These are phyloP conservation scores for Vespertilio murinus DNA, from an alignment of 2,797 vertebrate genomes.

Conservation along the genomic window DNA sequence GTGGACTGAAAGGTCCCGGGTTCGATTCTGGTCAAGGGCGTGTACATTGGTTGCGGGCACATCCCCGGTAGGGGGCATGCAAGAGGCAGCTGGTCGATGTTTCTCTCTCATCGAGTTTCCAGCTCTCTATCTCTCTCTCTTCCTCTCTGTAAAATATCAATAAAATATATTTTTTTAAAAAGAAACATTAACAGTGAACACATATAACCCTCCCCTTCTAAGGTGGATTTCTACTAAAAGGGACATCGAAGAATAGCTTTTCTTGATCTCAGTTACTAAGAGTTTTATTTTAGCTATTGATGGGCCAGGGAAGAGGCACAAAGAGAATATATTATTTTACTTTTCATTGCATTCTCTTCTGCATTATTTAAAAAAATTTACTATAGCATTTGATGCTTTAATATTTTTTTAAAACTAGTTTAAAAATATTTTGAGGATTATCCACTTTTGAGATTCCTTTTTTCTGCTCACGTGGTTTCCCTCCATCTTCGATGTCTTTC, in stretches of 20 bases:
- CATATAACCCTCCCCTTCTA: background rate
- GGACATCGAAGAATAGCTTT: background rate
- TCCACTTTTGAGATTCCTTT: background rate
- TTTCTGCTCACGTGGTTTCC: background rate
- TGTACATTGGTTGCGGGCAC: too few species aligned
- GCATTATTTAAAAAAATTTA: background rate
- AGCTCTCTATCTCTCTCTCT: too few species aligned
- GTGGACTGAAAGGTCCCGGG: too few species aligned
- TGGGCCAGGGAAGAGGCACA: background rate
- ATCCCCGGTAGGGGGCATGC: too few species aligned
- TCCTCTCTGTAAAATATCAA: too few species aligned
- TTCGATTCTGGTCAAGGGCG: too few species aligned
- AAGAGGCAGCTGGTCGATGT: too few species aligned
- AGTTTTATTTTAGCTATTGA: background rate
- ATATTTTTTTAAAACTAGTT: slow-evolving; percentile 24
- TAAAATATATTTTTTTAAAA: too few species aligned
- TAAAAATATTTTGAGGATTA: slow-evolving; percentile 18
- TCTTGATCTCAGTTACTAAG: background rate
- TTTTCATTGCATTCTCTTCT: background rate
- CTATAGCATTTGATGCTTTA: background rate
- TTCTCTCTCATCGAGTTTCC: too few species aligned
- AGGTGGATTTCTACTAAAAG: background rate
- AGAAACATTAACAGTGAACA: background rate
- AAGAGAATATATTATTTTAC: background rate
- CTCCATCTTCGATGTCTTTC: background rate